Evolutionary conservation across 2,888 invertebrate species (phyloP), one percentile per base, ranked within the genome.

Genomic region (Matsumyia berberina): DNA sequence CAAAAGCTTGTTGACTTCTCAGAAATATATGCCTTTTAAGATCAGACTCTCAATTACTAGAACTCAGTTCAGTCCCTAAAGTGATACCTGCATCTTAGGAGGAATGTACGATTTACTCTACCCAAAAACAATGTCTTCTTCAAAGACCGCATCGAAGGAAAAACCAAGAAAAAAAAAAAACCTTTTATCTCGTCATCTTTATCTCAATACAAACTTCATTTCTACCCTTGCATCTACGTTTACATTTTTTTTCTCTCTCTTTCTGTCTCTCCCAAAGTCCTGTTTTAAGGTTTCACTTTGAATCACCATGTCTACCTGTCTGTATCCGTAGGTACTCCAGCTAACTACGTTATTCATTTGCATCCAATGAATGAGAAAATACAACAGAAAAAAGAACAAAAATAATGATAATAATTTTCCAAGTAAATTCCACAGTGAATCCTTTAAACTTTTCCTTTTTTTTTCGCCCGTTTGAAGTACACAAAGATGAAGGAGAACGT

Each of bases 331-430:
- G 5, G 19, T n/a, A n/a, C 8, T n/a, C 12, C 44, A 6, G 33
- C 46, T 51, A 53, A 67, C 66, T 39, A 44, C 42, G 17, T 15
- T 69, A 42, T 42, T 69, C 53, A 69, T 55, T 70, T 70, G 57
- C 57, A 70, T 70, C 24, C 12, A 29, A 53, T 12, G 53, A 39
- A 37, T 6, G 31, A 64, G n/a, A 24, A 24, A 15, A 55, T 3
- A 15, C 2, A 12, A 51, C 37, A 31, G 11, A 33, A 67, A 46
- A 6, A 29, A 55, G 42, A 31, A 49, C 64, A 37, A 44, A 64
- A 64, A 64, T 64, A 64, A 64, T 64, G 44, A 44, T 57, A 57
- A 70, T 57, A 57, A 57, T 70, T 70, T 66, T 39, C 15, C 46
- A 70, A 57, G 44, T 44, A 58, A 44, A 46, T 70, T 57, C 57